Percentiles rank a stretch among this genome's conserved stretches.
Evolutionary conservation across 2,888 invertebrate genomes (phyloP).

Genomic region (Caenorhabditis zanzibari): DNA sequence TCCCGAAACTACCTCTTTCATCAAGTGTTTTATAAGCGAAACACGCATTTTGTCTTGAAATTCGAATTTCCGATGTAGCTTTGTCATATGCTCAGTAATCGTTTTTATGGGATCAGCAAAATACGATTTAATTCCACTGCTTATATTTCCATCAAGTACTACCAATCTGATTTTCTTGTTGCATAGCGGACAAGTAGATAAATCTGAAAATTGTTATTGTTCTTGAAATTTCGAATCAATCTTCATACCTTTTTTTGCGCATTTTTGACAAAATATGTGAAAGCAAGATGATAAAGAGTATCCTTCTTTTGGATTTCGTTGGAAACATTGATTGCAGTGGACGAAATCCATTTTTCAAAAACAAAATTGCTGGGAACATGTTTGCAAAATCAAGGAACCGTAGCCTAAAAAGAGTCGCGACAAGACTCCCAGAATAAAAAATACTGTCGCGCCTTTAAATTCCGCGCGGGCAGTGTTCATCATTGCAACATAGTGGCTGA

Average conservation of each 20-base stretch:
- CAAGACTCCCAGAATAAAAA: not conserved
- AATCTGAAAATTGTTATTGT: slow-evolving; percentile 14
- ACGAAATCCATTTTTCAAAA: slow-evolving; percentile 41
- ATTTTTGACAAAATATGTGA: slow-evolving; percentile 62
- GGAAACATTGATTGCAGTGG: slow-evolving; percentile 60
- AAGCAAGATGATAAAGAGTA: slow-evolving; percentile 51
- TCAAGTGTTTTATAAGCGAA: slow-evolving; percentile 47
- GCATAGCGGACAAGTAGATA: slow-evolving; percentile 40
- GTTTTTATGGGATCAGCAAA: slow-evolving; percentile 44
- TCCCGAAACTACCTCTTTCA: slow-evolving; percentile 40
- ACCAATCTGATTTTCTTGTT: slow-evolving; percentile 44
- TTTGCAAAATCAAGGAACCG: no score
- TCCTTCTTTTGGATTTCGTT: slow-evolving; percentile 21
- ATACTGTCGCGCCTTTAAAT: no score
- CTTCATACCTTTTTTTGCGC: slow-evolving; percentile 38
- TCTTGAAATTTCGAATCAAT: not conserved
- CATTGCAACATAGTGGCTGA: not conserved
- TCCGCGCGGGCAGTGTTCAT: no score
- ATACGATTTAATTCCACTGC: slow-evolving; percentile 42
- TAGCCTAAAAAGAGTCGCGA: not conserved
- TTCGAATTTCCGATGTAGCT: slow-evolving; percentile 41
- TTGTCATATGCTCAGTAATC: slow-evolving; percentile 29
- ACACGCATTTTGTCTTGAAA: slow-evolving; percentile 43
- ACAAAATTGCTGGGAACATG: not conserved
- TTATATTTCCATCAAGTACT: slow-evolving; percentile 39